Base-by-base conservation (phyloP, 2,113 vertebrate species). In the Puffinus mauretanicus region DNA sequence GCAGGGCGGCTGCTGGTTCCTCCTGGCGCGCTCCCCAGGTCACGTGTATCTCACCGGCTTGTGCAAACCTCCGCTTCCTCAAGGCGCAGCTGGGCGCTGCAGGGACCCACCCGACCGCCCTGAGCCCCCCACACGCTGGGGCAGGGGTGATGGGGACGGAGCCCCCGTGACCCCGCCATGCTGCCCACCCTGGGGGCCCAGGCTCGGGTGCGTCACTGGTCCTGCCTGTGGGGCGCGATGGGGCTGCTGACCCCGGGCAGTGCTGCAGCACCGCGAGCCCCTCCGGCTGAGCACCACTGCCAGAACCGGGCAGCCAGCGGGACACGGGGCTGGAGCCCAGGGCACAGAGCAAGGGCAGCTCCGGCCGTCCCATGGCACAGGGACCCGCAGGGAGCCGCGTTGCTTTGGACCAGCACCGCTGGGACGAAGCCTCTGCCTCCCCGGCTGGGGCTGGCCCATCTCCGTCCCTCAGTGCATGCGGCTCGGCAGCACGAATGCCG, bases 51-150 rank as follows among this genome's bases (percentile, higher is more conserved):
- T 11, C 75, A 87, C 78, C 47, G 4, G 82, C 58, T 88, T 86
- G 86, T 83, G 94, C 82, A 94, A 95, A 94, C 62, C 86, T 88
- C 91, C 9, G 5, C 91, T 97, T 97, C 95, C 96, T 95, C 88
- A 34, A 25, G 0, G 2, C 1, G 1, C 51, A 30, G 51, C 57
- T 0, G 27, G 65, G 52, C 1, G 20, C 64, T 34, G 79, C 6
- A 2, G 17, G 65, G 10, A 54, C 21, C 64, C 67, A 29, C 20
- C 52, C 25, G 0, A 11, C 10, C 1, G 0, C 20, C 81, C 71
- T 0, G 22, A 3, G 24, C 36, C 49, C 3, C 0, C 11, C 5
- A 10, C 0, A 0, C 0, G 1, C 22, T 2, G 0, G 14, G n/a
- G 25, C 71, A 42, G 46, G 6, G 5, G 5, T 1, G 49, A 10